A percentile compares a stretch with the other conserved stretches of the same genome.
Conservation (phyloP, 1,140 invertebrate genomes). For the Drosophila bocqueti region DNA sequence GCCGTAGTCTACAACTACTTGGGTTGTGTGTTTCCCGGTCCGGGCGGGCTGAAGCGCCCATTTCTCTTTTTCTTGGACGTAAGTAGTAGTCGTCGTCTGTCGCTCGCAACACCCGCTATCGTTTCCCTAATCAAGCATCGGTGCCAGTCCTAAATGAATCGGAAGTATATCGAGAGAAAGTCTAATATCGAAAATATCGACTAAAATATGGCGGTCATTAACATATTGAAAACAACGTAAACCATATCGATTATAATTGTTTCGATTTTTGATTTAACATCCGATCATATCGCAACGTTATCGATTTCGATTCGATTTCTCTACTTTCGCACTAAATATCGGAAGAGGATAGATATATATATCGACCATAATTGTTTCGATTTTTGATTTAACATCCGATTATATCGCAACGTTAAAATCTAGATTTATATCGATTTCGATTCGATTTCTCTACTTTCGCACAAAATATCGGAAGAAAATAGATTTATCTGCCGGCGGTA, state of each 20-base stretch:
- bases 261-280: no score
- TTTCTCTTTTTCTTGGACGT: constrained; percentile 75
- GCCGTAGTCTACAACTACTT: constrained; percentile 75
- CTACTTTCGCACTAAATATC: neutral
- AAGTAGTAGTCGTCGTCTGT: neutral
- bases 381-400: no score
- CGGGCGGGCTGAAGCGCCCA: constrained; percentile 69
- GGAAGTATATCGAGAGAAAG: neutral
- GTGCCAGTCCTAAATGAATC: neutral
- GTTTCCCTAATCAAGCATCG: no score
- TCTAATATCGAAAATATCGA: neutral
- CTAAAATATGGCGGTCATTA: neutral
- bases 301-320: neutral
- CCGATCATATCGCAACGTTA: neutral
- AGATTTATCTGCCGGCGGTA: neutral
- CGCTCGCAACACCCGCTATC: no score
- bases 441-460: neutral
- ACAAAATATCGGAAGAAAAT: neutral
- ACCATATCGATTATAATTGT: no score
- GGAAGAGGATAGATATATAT: neutral
- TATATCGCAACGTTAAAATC: neutral
- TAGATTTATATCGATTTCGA: neutral
- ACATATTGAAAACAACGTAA: no score
- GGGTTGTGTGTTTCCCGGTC: constrained; percentile 73
- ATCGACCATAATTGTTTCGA: no score